Conservation (phyloP, 2,113 vertebrate genomes). For the Strix uralensis region DNA sequence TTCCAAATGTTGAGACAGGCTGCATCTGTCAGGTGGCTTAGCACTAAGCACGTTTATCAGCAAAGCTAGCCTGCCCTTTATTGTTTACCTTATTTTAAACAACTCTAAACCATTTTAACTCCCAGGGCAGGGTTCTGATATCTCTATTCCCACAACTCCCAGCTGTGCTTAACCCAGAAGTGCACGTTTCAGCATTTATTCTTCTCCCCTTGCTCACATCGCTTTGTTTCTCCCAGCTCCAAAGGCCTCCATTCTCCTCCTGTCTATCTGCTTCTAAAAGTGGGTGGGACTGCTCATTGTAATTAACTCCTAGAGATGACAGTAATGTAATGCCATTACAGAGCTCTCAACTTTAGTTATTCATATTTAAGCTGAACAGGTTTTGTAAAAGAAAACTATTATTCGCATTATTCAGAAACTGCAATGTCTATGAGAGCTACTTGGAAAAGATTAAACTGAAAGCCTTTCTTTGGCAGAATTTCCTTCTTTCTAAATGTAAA, state of each 20-base stretch:
- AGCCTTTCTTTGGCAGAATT: background rate
- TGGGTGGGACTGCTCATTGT: conserved; percentile 33
- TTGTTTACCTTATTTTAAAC: background rate
- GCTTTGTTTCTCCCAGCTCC: background rate
- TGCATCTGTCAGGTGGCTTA: background rate
- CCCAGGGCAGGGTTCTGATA: background rate
- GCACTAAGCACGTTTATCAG: background rate
- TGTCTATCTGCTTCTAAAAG: conserved; percentile 44
- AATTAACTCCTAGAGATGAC: conserved; percentile 55
- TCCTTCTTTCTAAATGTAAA: background rate
- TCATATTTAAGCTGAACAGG: conserved; percentile 31
- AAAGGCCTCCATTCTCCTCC: conserved; percentile 18
- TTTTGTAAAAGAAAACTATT: conserved; percentile 55
- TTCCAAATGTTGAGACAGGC: background rate
- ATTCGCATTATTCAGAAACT: conserved; percentile 16
- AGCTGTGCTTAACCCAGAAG: background rate
- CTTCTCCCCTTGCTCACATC: background rate
- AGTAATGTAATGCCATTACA: conserved; percentile 60
- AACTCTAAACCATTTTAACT: background rate
- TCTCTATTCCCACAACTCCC: background rate
- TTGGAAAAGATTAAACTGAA: background rate
- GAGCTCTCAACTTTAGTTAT: conserved; percentile 47
- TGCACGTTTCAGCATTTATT: background rate
- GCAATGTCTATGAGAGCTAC: background rate
- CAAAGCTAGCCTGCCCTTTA: background rate